phyloP scores from a whole-genome alignment of 1,140 invertebrate species.

The Drosophila lowei region DNA sequence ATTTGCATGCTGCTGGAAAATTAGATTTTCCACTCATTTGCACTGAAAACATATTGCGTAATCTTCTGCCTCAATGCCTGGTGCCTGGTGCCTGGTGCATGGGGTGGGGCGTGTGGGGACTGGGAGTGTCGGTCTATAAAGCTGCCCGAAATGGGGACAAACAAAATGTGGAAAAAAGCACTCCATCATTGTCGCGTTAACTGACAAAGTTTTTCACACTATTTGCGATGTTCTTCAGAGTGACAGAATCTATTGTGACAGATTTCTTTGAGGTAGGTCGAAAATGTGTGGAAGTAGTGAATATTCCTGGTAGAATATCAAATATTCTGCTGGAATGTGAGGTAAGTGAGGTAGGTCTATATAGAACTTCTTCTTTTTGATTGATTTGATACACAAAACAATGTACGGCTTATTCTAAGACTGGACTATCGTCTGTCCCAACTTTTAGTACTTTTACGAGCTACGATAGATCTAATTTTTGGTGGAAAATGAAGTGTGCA shows the following conservation, averaged over 20 bases:
- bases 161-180: conserved; percentile 28
- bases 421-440: too few species aligned
- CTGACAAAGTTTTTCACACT: conserved; percentile 50
- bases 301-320: conserved; percentile 7
- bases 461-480: too few species aligned
- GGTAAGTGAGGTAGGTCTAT: too few species aligned
- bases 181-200: conserved; percentile 41
- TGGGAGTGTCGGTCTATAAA: conserved; percentile 16
- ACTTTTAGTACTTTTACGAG: too few species aligned
- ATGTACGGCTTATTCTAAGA: too few species aligned
- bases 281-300: conserved; percentile 1
- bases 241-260: conserved; percentile 36
- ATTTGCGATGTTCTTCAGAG: conserved; percentile 38
- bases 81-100: conserved; percentile 51
- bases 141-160: conserved; percentile 32
- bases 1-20: conserved; percentile 69
- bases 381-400: too few species aligned
- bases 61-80: conserved; percentile 64
- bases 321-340: conserved; percentile 7
- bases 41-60: conserved; percentile 70
- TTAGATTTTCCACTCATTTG: conserved; percentile 76
- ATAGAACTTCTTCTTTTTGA: too few species aligned
- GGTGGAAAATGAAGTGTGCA: neutral
- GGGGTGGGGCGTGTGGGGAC: conserved; percentile 30
- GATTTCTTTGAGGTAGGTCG: conserved; percentile 11